Conservation (phyloP, 2,113 vertebrate species). For the Poecilia latipinna region DNA sequence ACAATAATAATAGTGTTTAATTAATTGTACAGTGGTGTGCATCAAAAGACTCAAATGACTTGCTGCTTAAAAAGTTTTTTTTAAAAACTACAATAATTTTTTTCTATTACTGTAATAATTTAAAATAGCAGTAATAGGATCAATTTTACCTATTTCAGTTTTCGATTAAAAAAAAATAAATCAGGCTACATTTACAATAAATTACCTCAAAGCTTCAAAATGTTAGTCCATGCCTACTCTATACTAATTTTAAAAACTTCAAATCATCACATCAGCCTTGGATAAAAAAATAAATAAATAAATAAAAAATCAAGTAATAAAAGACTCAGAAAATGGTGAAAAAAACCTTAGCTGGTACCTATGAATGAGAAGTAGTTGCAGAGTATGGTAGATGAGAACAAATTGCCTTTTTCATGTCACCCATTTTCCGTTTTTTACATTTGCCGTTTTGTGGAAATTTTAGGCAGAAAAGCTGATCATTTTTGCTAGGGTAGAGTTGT, state of each 20-base stretch:
- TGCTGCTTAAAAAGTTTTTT: no score
- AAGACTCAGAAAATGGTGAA: conserved; percentile 29
- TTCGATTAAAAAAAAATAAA: no score
- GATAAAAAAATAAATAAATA: conserved; percentile 9
- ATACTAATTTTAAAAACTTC: conserved; percentile 12
- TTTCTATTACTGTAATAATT: no score
- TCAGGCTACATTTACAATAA: no score
- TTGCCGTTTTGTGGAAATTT: conserved; percentile 49
- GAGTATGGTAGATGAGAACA: neutral
- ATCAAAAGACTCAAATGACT: no score
- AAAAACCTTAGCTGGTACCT: conserved; percentile 36
- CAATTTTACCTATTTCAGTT: no score
- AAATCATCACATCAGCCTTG: conserved; percentile 7
- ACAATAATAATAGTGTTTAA: no score
- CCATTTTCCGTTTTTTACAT: conserved; percentile 31
- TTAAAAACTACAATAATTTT: no score
- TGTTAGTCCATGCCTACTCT: neutral
- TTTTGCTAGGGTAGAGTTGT: conserved; percentile 57
- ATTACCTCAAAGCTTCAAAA: no score
- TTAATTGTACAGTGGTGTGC: no score
- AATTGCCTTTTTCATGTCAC: conserved; percentile 34
- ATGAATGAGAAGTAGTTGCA: conserved; percentile 45
- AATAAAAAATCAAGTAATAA: conserved; percentile 12
- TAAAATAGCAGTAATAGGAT: no score
- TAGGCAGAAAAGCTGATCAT: conserved; percentile 35